These are phyloP conservation scores for Nothura maculosa DNA, from an alignment of 2,797 vertebrate species.

Conservation along the genomic window DNA sequence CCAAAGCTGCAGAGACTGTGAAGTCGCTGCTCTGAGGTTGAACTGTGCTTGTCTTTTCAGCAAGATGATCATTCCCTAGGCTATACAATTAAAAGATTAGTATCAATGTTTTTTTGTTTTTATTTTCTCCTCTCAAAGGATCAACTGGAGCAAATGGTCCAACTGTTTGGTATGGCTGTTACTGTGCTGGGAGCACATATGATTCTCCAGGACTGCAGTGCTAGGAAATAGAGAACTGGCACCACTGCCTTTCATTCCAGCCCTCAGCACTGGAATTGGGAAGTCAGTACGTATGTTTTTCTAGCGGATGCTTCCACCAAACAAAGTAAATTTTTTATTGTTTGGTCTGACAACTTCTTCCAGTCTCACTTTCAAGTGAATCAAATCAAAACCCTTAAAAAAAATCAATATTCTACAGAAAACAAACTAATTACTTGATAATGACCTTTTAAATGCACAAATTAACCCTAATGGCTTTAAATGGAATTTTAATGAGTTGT, in stretches of 20 bases:
- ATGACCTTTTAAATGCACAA: slow-evolving; percentile 10
- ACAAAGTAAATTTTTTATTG: neutral
- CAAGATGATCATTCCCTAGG: neutral
- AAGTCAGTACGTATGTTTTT: neutral
- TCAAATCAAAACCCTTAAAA: neutral
- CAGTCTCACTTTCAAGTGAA: neutral
- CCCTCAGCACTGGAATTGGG: neutral
- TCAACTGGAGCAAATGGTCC: neutral
- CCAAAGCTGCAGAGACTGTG: neutral
- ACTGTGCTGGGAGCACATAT: neutral
- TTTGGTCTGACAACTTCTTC: neutral
- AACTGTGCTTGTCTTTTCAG: neutral
- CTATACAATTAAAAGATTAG: neutral
- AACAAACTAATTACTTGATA: slow-evolving; percentile 29
- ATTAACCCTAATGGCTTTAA: slow-evolving; percentile 29
- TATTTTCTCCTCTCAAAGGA: neutral
- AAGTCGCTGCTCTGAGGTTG: neutral
- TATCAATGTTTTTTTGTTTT: neutral
- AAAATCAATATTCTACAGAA: neutral
- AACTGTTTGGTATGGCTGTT: neutral
- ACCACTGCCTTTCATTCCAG: neutral
- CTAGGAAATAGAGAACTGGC: neutral
- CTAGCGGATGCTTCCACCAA: neutral
- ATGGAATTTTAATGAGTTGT: slow-evolving; percentile 22
- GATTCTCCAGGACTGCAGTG: rapidly evolving